A percentile compares a stretch with the other conserved stretches of the same genome.
These are phyloP conservation scores for Plectropomus leopardus DNA, from an alignment of 2,113 vertebrate genomes.

Conservation along the genomic window DNA sequence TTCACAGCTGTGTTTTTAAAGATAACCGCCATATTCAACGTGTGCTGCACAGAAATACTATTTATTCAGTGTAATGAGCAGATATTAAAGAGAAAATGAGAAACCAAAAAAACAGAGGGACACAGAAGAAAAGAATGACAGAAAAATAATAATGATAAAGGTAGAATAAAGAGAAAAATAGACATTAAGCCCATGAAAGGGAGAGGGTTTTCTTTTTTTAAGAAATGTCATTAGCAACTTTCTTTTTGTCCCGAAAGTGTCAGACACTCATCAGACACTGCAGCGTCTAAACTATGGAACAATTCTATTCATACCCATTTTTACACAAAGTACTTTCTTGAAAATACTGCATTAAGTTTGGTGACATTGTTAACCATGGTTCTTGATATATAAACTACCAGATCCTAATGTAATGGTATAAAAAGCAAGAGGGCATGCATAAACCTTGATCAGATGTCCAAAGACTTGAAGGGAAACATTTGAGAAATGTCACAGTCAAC, in stretches of 20 bases:
- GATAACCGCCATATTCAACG: slow-evolving; percentile 76
- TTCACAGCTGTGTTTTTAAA: slow-evolving; percentile 82
- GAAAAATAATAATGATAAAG: slow-evolving; percentile 70
- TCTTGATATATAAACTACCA: slow-evolving; percentile 1
- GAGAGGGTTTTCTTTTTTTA: not conserved
- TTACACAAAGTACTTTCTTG: not conserved
- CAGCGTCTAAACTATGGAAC: slow-evolving; percentile 28
- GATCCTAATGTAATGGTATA: not conserved
- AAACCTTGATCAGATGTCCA: not conserved
- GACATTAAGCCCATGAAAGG: slow-evolving; percentile 70
- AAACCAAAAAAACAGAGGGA: slow-evolving; percentile 55
- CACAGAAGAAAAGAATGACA: slow-evolving; percentile 38
- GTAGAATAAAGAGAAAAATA: slow-evolving; percentile 59
- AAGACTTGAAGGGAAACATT: slow-evolving; percentile 4
- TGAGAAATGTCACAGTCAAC: not conserved
- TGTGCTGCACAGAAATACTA: slow-evolving; percentile 52
- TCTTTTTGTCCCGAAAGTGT: slow-evolving; percentile 51
- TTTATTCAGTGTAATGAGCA: slow-evolving; percentile 80
- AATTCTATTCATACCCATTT: not conserved
- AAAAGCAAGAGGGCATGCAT: not conserved
- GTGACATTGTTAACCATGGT: not conserved
- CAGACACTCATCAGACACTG: slow-evolving; percentile 39
- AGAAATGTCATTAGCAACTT: slow-evolving; percentile 63
- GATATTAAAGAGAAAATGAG: slow-evolving; percentile 77
- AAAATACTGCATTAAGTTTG: not conserved